A percentile compares a stretch with the other conserved stretches of the same genome.
Evolutionary conservation across 2,797 vertebrate genomes (phyloP).

Genomic region (Heteromormyrus szaboi): DNA sequence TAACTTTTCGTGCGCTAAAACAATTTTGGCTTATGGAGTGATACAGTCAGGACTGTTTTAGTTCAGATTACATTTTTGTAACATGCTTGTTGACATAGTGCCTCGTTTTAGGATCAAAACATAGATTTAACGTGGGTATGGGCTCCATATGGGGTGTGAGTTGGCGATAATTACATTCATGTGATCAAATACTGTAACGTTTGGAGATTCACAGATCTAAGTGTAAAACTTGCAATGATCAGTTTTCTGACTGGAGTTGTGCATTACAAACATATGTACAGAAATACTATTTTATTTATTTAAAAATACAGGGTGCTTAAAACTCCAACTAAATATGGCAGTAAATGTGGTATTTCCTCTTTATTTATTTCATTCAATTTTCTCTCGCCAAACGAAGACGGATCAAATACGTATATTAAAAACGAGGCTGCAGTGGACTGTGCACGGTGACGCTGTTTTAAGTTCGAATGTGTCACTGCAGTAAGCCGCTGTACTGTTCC

Average conservation of each 20-base stretch:
- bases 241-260: constrained; percentile 57
- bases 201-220: constrained; percentile 50
- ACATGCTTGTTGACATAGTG: constrained; percentile 11
- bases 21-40: constrained; percentile 21
- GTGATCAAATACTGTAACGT: constrained; percentile 39
- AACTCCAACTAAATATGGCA: constrained; percentile 51
- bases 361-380: constrained; percentile 59
- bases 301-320: constrained; percentile 61
- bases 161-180: constrained; percentile 30
- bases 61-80: constrained; percentile 10
- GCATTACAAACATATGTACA: constrained; percentile 71
- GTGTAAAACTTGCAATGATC: constrained; percentile 25
- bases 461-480: constrained; percentile 34
- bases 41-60: constrained; percentile 26
- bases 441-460: constrained; percentile 15
- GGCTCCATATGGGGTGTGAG: constrained; percentile 26
- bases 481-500: constrained; percentile 53
- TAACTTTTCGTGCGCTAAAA: constrained; percentile 25
- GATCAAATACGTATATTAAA: constrained; percentile 22
- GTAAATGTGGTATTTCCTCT: constrained; percentile 60
- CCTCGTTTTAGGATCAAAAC: constrained; percentile 24
- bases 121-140: constrained; percentile 39
- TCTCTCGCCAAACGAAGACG: constrained; percentile 33
- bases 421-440: constrained; percentile 35
- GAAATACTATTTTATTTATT: constrained; percentile 78